Conservation (phyloP, 1,140 invertebrate genomes). For the Druon quercuslanigerum region DNA sequence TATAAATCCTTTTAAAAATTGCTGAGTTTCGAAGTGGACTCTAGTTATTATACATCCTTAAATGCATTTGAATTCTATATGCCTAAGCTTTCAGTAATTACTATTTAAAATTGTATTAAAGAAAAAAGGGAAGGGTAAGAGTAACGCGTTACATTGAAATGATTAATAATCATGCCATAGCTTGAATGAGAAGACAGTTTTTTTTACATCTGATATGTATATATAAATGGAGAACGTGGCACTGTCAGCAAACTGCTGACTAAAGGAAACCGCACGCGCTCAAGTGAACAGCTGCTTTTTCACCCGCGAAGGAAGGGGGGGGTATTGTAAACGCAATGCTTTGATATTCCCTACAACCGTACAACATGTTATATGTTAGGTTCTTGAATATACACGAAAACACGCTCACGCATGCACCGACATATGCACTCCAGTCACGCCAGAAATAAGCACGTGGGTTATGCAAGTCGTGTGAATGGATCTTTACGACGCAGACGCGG, state of each 20-base stretch:
- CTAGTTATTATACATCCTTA: no score
- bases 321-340: conserved; percentile 67
- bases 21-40: no score
- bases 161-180: background rate
- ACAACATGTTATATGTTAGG: conserved; percentile 39
- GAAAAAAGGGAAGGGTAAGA: no score
- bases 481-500: conserved; percentile 61
- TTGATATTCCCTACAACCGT: conserved; percentile 50
- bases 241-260: conserved; percentile 54
- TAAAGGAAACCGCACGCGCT: conserved; percentile 55
- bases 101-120: no score
- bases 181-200: conserved; percentile 1
- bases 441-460: conserved; percentile 62
- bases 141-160: background rate
- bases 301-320: conserved; percentile 48
- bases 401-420: conserved; percentile 49
- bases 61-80: no score
- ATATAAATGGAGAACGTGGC: conserved; percentile 8
- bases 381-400: conserved; percentile 58
- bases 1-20: no score
- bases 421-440: conserved; percentile 56
- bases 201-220: background rate
- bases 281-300: conserved; percentile 64
- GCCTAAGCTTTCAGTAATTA: no score
- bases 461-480: conserved; percentile 49